A percentile compares a stretch with the other conserved stretches of the same genome.
These are phyloP conservation scores for Whitmania pigra DNA, from an alignment of 1,140 invertebrate species.

Conservation along the genomic window DNA sequence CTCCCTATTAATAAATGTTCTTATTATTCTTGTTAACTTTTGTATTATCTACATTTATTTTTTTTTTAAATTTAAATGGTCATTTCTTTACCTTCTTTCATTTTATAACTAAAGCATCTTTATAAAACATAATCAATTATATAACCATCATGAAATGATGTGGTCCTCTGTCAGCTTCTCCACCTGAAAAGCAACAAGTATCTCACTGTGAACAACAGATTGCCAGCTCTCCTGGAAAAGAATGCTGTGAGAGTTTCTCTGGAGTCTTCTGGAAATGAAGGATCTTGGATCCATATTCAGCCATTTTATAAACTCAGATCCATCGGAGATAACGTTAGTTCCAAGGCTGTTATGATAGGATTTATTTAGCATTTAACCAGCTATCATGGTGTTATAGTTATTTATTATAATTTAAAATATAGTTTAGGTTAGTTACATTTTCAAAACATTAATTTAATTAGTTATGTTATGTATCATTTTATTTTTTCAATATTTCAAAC, in stretches of 20 bases:
- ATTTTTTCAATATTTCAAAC: neutral
- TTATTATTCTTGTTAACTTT: too few relatives aligned
- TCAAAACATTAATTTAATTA: neutral
- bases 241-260: constrained; percentile 96
- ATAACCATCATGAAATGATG: neutral
- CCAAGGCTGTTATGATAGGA: neutral
- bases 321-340: constrained; percentile 76
- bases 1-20: too few relatives aligned
- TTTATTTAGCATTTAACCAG: neutral
- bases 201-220: constrained; percentile 89
- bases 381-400: neutral
- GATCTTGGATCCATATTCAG: constrained; percentile 96
- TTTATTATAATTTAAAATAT: too few relatives aligned
- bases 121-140: neutral
- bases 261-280: constrained; percentile 95
- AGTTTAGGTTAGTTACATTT: neutral
- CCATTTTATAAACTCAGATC: constrained; percentile 95
- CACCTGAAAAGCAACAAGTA: constrained; percentile 99
- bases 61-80: too few relatives aligned
- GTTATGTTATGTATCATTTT: neutral
- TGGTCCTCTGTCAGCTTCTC: constrained; percentile 53
- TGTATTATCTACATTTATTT: too few relatives aligned
- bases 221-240: constrained; percentile 89
- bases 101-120: neutral
- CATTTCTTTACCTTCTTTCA: neutral